These are phyloP conservation scores for Hyposoter didymator DNA, from an alignment of 2,888 invertebrate species.

Conservation along the genomic window DNA sequence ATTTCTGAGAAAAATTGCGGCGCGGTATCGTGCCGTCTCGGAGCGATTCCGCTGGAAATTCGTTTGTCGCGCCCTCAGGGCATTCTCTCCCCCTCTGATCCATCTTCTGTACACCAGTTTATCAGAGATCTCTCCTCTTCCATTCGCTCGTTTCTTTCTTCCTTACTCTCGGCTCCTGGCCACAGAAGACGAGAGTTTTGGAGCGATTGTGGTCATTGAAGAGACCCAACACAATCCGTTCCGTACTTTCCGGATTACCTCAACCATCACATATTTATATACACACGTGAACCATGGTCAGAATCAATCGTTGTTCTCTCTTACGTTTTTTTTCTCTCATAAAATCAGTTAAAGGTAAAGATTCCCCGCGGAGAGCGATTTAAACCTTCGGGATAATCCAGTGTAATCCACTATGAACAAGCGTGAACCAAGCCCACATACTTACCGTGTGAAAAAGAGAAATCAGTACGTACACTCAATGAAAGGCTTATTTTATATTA, in stretches of 20 bases:
- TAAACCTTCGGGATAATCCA: neutral
- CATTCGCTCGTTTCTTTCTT: slow-evolving; percentile 15
- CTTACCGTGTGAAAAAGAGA: no score
- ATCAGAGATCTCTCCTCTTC: slow-evolving; percentile 21
- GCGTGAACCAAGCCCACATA: no score
- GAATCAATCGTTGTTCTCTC: neutral
- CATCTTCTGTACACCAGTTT: slow-evolving; percentile 30
- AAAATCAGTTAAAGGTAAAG: neutral
- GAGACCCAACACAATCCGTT: neutral
- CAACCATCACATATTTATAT: neutral
- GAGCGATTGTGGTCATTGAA: slow-evolving; percentile 37
- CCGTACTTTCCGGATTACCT: slow-evolving; percentile 18
- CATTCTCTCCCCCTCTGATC: neutral
- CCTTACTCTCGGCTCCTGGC: neutral
- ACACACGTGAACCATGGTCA: neutral
- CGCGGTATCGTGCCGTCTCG: neutral
- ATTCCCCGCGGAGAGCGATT: neutral
- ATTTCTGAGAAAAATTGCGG: slow-evolving; percentile 9
- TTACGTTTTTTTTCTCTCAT: neutral
- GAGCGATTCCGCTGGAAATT: slow-evolving; percentile 39
- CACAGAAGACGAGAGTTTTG: slow-evolving; percentile 24
- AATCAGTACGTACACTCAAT: no score
- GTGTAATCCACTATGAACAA: neutral
- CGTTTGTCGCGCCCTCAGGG: slow-evolving; percentile 53
- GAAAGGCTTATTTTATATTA: neutral